These are phyloP conservation scores for Microctenopoma lineatum DNA, from an alignment of 2,797 vertebrate genomes.

Conservation along the genomic window DNA sequence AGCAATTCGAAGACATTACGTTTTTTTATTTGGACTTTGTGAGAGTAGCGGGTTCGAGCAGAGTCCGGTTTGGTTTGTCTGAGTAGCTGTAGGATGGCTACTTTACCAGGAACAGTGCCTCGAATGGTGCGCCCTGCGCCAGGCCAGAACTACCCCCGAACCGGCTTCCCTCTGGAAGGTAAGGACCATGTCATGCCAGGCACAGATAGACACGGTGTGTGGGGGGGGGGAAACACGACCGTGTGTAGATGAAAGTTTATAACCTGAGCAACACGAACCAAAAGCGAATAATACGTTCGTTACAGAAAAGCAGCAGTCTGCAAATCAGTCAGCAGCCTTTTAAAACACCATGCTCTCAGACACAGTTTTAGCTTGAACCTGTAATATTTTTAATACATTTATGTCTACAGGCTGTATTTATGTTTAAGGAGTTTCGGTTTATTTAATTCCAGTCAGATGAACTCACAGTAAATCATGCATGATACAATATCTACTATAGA, in stretches of 20 bases:
- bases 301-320: neutral
- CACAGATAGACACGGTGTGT: slow-evolving; percentile 47
- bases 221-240: slow-evolving; percentile 42
- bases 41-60: slow-evolving; percentile 52
- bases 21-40: slow-evolving; percentile 71
- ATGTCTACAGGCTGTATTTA: neutral
- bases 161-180: slow-evolving; percentile 95
- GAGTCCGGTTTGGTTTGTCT: slow-evolving; percentile 43
- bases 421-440: neutral
- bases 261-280: slow-evolving; percentile 13
- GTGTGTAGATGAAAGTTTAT: slow-evolving; percentile 56
- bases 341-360: neutral
- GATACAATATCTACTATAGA: neutral
- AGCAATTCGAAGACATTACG: slow-evolving; percentile 57
- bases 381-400: neutral
- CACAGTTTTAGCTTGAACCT: slow-evolving; percentile 3
- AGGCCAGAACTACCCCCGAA: slow-evolving; percentile 93
- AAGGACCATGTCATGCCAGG: slow-evolving; percentile 52
- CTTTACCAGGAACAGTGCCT: slow-evolving; percentile 89
- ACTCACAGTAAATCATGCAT: neutral
- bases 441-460: neutral
- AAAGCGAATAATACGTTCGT: slow-evolving; percentile 3
- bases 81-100: slow-evolving; percentile 88
- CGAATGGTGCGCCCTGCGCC: slow-evolving; percentile 94
- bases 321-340: neutral